Conservation (phyloP, 2,888 invertebrate genomes). For the Trissolcus japonicus region DNA sequence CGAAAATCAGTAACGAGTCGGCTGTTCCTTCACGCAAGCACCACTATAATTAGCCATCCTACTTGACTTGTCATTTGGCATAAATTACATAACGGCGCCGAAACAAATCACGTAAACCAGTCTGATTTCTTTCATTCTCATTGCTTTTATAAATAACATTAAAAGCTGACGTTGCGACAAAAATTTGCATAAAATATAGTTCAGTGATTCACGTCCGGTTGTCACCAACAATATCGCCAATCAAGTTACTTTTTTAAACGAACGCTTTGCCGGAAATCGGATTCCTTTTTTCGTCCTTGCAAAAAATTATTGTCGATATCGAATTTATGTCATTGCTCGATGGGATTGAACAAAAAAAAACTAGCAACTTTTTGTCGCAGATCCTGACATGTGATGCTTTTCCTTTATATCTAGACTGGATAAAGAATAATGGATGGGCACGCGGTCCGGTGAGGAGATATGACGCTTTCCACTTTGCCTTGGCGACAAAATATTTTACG, state of each 20-base stretch:
- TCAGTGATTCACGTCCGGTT: slow-evolving; percentile 39
- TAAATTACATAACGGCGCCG: slow-evolving; percentile 21
- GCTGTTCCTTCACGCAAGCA: slow-evolving; percentile 19
- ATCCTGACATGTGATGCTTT: slow-evolving; percentile 74
- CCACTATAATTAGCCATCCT: slow-evolving; percentile 28
- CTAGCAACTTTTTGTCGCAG: slow-evolving; percentile 56
- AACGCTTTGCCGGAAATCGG: slow-evolving; percentile 41
- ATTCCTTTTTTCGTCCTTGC: slow-evolving; percentile 30
- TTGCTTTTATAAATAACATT: slow-evolving; percentile 41
- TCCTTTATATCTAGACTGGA: slow-evolving; percentile 73
- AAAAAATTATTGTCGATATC: not conserved
- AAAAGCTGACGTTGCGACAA: slow-evolving; percentile 13
- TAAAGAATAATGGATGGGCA: slow-evolving; percentile 74
- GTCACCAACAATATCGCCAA: slow-evolving; percentile 33
- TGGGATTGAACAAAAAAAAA: no score
- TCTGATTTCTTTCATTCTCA: slow-evolving; percentile 17
- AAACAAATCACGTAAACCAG: slow-evolving; percentile 22
- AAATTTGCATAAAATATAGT: slow-evolving; percentile 35
- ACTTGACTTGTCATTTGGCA: slow-evolving; percentile 34
- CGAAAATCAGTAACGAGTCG: slow-evolving; percentile 36
- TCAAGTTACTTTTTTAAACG: slow-evolving; percentile 27
- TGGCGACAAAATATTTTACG: slow-evolving; percentile 1
- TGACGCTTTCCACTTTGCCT: slow-evolving; percentile 66
- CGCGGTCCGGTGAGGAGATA: slow-evolving; percentile 66
- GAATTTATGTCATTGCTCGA: no score